Evolutionary conservation across 2,888 invertebrate genomes (phyloP).

Genomic region (Cyclophora punctaria): DNA sequence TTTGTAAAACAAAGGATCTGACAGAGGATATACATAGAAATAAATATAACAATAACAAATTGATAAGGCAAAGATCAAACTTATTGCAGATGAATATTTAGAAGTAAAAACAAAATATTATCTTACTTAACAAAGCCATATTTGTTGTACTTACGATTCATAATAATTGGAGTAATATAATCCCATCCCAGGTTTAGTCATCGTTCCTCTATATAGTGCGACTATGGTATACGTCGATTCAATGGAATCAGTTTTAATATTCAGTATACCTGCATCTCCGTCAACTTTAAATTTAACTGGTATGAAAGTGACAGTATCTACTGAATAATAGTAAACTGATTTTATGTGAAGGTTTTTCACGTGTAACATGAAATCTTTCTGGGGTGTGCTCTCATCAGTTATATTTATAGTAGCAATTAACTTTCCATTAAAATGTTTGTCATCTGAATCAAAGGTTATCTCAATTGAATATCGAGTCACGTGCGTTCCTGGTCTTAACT

Average conservation of each 20-base stretch:
- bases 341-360: constrained; percentile 27
- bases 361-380: constrained; percentile 32
- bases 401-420: constrained; percentile 29
- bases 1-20: no score
- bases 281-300: constrained; percentile 20
- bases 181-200: constrained; percentile 26
- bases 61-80: no score
- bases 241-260: constrained; percentile 27
- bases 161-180: constrained; percentile 8
- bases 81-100: no score
- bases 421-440: constrained; percentile 32
- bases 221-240: constrained; percentile 29
- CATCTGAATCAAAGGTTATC: constrained; percentile 26
- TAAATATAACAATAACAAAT: no score
- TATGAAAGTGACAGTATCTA: constrained; percentile 18
- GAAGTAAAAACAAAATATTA: no score
- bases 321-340: constrained; percentile 29
- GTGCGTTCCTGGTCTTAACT: constrained; percentile 40
- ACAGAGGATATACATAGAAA: no score
- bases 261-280: constrained; percentile 30
- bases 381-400: constrained; percentile 15
- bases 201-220: constrained; percentile 35
- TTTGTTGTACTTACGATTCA: no score
- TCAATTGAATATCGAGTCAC: constrained; percentile 31
- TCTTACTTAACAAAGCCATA: no score